Base-by-base conservation (phyloP, 53 echinoderm and acorn worm genomes). In the Hippasteria phrygiana region DNA sequence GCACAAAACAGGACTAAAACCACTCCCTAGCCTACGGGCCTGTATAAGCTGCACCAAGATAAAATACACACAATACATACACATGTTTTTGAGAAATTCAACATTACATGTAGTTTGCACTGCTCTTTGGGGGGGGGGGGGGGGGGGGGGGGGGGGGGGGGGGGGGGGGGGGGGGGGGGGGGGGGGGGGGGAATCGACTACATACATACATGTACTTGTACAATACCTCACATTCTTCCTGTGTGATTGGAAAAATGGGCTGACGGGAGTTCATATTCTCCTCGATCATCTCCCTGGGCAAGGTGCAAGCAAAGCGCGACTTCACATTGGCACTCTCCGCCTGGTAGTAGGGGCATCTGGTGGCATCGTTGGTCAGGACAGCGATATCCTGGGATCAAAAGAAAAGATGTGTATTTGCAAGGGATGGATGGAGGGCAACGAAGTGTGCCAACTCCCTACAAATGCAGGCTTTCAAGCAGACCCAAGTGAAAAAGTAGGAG, bases 291-390 rank as follows among this genome's bases (percentile, higher is more conserved):
- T 80, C 84, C 27, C 48, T 38, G 11, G 98, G 98, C n/a, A 95
- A 76, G 1, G 54, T 26, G 81, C 98, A 97, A 43, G 89, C 90
- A 55, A 75, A 97, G 18, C 93, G 82, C 0, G 98, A 91, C 88
- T 97, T 97, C 45, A 97, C 98, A 41, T 97, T 97, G 43, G 90
- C 92, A 55, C 95, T 95, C 84, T 97, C 98, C 0, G 89, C 80
- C 45, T 93, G 94, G 91, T 95, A 97, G 78, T 89, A 94, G 13
- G 90, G 91, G 64, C 98, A 97, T 42, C 95, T 80, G 1, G 87
- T 87, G 5, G 98, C 90, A 43, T 97, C 91, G 65, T 97, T 97
- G 40, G 98, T 97, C 89, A 97, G 63, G 51, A 97, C 64, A 13
- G 91, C 98, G 77, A 94, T 91, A 43, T 97, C 98, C 98, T 97